Percentiles rank a stretch among this genome's conserved stretches.
These are phyloP conservation scores for Zele albiditarsus DNA, from an alignment of 2,888 invertebrate genomes.

Conservation along the genomic window DNA sequence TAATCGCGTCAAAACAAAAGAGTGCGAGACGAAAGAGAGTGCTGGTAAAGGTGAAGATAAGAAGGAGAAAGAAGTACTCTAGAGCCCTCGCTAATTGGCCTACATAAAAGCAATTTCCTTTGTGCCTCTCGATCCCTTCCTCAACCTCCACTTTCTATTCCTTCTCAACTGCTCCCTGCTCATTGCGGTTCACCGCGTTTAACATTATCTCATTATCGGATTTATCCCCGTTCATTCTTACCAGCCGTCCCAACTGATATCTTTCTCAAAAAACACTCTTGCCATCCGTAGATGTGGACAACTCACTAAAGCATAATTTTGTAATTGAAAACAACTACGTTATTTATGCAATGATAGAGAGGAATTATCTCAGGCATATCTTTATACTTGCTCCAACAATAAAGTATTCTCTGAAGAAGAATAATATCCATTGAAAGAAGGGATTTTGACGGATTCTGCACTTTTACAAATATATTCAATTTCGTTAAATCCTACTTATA, in stretches of 20 bases:
- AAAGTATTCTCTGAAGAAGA: too few species aligned
- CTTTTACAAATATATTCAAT: too few species aligned
- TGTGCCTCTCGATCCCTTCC: constrained; percentile 17
- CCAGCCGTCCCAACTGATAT: constrained; percentile 5
- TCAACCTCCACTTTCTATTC: not conserved
- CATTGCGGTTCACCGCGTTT: constrained; percentile 28
- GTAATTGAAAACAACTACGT: too few species aligned
- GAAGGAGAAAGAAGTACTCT: not conserved
- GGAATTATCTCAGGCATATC: too few species aligned
- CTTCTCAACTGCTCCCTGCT: constrained; percentile 5
- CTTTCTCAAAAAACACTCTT: not conserved
- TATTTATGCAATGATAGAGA: too few species aligned
- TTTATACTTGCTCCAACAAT: too few species aligned
- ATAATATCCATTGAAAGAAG: too few species aligned
- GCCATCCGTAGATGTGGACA: not conserved
- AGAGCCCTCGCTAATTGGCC: constrained; percentile 23
- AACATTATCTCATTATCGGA: constrained; percentile 34
- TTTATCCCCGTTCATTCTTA: not conserved
- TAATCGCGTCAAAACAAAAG: constrained; percentile 10
- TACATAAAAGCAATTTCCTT: constrained; percentile 24
- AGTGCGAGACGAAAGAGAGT: not conserved
- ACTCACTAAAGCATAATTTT: not conserved
- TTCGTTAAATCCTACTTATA: too few species aligned
- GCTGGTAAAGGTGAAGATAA: not conserved
- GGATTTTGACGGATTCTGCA: too few species aligned